Evolutionary conservation across 2,113 vertebrate genomes (phyloP).

Genomic region (pig (Sus scrofa)): T2T-Sscrofa CM000814.6:13182001-13182500

Average conservation of each 20-base stretch:
- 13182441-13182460: background rate
- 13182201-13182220: background rate
- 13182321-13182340: conserved; percentile 30
- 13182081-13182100: background rate
- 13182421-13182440: conserved; percentile 12
- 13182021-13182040: too few species aligned
- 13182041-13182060: too few species aligned
- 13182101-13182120: background rate
- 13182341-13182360: background rate
- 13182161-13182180: background rate
- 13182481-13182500: conserved; percentile 41
- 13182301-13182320: background rate
- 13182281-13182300: background rate
- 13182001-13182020: too few species aligned
- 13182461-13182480: conserved; percentile 53
- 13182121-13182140: background rate
- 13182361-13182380: conserved; percentile 2
- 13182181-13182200: background rate
- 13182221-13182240: background rate
- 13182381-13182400: conserved; percentile 1
- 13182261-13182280: background rate
- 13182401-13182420: background rate
- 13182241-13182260: background rate
- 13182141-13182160: background rate
- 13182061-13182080: too few species aligned